Conservation (phyloP, 2,888 invertebrate species). For the Ophraella communa region DNA sequence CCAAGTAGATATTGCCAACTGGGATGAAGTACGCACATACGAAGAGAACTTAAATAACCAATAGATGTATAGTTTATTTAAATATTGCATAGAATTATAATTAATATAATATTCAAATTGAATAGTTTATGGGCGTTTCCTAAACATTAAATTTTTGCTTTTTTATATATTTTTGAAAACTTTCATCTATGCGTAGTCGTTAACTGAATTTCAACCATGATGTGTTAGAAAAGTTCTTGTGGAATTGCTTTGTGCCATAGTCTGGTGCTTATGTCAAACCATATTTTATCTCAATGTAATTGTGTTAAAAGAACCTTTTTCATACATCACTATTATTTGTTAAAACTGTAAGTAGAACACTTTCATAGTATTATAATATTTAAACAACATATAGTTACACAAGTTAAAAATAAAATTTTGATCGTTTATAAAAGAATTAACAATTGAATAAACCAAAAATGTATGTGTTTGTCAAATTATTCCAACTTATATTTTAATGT, state of each 20-base stretch:
- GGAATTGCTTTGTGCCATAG: background rate
- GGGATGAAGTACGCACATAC: conserved; percentile 66
- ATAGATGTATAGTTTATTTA: conserved; percentile 27
- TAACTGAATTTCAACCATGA: background rate
- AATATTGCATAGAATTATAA: conserved; percentile 14
- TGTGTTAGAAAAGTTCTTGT: conserved; percentile 6
- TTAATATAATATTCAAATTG: conserved; percentile 19
- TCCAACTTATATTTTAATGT: background rate
- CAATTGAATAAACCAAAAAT: background rate
- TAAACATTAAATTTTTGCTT: conserved; percentile 15
- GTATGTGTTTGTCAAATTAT: background rate
- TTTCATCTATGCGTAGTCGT: conserved; percentile 1
- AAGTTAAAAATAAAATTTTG: background rate
- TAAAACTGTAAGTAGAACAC: conserved; percentile 2
- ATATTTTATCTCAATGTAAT: background rate
- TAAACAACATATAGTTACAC: background rate
- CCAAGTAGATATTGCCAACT: conserved; percentile 76
- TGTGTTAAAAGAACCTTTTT: background rate
- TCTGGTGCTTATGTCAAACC: background rate
- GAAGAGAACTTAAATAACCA: conserved; percentile 54
- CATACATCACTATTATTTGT: conserved; percentile 11
- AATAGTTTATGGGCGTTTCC: conserved; percentile 18
- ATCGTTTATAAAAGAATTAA: background rate
- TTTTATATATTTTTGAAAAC: background rate
- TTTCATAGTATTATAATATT: background rate